These are phyloP conservation scores for Bombyx mori DNA, from an alignment of 1,140 invertebrate genomes.

Conservation along the genomic window DNA sequence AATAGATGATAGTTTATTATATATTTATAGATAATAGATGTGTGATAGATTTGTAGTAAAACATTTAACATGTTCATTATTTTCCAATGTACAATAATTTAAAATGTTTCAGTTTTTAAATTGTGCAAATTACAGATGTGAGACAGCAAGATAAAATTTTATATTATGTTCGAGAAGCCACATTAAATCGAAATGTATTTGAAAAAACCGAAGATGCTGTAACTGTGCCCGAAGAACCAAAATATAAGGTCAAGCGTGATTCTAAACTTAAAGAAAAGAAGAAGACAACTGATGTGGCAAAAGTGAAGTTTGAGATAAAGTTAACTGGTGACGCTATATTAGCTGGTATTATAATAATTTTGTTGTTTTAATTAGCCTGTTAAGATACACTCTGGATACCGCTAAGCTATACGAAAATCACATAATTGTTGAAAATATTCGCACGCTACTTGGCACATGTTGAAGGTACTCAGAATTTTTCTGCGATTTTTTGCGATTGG, in stretches of 20 bases:
- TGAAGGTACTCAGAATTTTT: no score
- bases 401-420: no score
- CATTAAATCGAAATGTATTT: constrained; percentile 16
- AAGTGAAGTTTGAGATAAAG: constrained; percentile 31
- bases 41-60: no score
- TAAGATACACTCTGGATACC: not conserved
- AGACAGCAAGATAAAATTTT: constrained; percentile 38
- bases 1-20: no score
- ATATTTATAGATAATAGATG: no score
- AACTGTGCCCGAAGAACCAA: constrained; percentile 7
- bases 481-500: no score
- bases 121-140: constrained; percentile 21
- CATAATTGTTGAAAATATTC: no score
- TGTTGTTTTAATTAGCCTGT: not conserved
- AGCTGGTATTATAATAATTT: constrained; percentile 18
- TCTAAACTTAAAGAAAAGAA: constrained; percentile 28
- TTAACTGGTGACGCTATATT: constrained; percentile 28
- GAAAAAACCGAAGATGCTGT: constrained; percentile 10
- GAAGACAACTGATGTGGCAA: constrained; percentile 15
- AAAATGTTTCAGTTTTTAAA: not conserved
- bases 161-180: constrained; percentile 21
- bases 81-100: no score
- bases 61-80: no score
- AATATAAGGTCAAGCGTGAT: constrained; percentile 13
- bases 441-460: no score